These are phyloP conservation scores for Dipodomys spectabilis DNA, from an alignment of 2,113 vertebrate species.

Conservation along the genomic window DNA sequence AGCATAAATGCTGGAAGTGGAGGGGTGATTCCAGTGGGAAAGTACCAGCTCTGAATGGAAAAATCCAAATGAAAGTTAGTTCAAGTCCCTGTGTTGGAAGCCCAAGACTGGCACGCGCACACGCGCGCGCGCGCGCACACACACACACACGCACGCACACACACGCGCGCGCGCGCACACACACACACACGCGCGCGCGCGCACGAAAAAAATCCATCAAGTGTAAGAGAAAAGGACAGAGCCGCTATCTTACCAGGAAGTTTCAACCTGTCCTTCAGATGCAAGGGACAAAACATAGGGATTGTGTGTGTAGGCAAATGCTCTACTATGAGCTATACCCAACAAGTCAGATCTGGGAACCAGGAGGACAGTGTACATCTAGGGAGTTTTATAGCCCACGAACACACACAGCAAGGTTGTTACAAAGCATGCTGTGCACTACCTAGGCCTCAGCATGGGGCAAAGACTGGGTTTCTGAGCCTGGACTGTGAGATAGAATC, in stretches of 20 bases:
- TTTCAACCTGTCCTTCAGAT: not conserved
- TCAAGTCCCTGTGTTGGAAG: no score
- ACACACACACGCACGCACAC: no score
- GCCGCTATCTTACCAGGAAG: not conserved
- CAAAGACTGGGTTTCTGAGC: not conserved
- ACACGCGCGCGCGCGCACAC: no score
- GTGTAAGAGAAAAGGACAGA: not conserved
- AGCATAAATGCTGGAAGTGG: no score
- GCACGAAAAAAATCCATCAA: fast-evolving
- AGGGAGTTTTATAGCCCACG: not conserved
- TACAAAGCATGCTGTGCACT: not conserved
- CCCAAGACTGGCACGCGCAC: no score
- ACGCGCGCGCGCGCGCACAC: no score
- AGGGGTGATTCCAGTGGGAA: no score
- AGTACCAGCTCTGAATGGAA: no score
- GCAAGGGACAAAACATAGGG: no score
- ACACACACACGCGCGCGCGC: no score
- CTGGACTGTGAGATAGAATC: not conserved
- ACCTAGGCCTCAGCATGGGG: not conserved
- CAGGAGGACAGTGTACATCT: fast-evolving
- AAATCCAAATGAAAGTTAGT: no score
- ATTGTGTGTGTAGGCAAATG: not conserved
- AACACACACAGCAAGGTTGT: no score
- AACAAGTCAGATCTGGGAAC: not conserved
- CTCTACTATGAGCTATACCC: not conserved